Base-by-base conservation (phyloP, 1,140 invertebrate species). In the Drosophila yakuba region DNA sequence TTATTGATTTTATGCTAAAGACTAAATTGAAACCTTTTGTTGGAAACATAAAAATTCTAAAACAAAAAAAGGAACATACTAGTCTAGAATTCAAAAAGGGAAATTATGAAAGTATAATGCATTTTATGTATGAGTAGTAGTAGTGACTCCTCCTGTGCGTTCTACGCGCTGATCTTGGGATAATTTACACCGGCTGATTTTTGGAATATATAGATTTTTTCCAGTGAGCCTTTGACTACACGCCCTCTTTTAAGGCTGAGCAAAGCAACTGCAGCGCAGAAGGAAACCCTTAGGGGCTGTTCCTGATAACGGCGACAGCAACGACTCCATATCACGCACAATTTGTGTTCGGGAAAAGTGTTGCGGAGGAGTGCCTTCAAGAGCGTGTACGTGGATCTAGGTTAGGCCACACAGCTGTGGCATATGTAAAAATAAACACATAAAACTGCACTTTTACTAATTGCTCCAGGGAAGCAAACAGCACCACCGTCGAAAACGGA, bases 401-500 rank as follows among this genome's bases (percentile, higher is more conserved):
- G 84, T 84, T 89, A 89, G 84, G 84, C 80, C 77, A 75, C 74
- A 89, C 84, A 89, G 69, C 84, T 89, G 78, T 76, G 82, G 63
- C 78, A 73, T 73, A 76, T 79, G 79, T 81, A 81, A 82, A 84
- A 84, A 89, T 80, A 88, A 89, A 84, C 84, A 89, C 84, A 89
- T 89, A 89, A 89, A 89, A 89, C 84, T 89, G 84, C 84, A 89
- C 84, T 89, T 64, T 77, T 80, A 79, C 84, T 89, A 89, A 89
- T 89, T 89, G 84, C 84, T 69, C 48, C 43, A 56, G 84, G 80
- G 83, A 80, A 64, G 64, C 44, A 44, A 23, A 48, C 23, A 28
- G 25, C 38, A 38, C 45, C 50, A 47, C 48, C 25, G 47, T 35
- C 38, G 17, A 36, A 36, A 60, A 23, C n/a, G 12, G 28, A 25